These are phyloP conservation scores for Andricus grossulariae DNA, from an alignment of 1,140 invertebrate genomes.

Conservation along the genomic window DNA sequence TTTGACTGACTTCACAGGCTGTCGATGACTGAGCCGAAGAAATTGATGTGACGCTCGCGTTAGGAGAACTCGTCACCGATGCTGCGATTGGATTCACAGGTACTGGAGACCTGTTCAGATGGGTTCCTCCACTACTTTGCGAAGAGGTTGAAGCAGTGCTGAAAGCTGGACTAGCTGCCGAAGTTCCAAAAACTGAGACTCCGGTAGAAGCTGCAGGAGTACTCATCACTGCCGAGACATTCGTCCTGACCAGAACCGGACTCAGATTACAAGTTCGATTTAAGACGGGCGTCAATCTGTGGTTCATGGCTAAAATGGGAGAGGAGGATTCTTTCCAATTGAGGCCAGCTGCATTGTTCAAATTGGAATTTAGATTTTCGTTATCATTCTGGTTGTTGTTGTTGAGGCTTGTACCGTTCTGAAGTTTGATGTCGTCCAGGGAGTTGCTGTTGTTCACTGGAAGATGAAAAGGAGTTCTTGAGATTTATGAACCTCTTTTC, in stretches of 20 bases:
- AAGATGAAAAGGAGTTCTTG: constrained; percentile 44
- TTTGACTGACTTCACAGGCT: constrained; percentile 19
- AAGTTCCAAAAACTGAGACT: constrained; percentile 62
- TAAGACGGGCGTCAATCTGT: constrained; percentile 72
- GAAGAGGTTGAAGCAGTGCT: constrained; percentile 72
- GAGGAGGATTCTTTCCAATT: constrained; percentile 63
- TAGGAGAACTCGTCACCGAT: constrained; percentile 61
- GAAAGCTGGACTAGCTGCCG: constrained; percentile 70
- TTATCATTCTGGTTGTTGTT: constrained; percentile 54
- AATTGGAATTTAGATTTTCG: constrained; percentile 58
- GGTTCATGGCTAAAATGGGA: constrained; percentile 60
- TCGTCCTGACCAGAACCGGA: constrained; percentile 63
- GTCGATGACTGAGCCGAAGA: constrained; percentile 54
- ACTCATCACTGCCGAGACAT: constrained; percentile 52
- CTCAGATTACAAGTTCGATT: constrained; percentile 68
- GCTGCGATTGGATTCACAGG: constrained; percentile 56
- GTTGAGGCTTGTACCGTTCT: constrained; percentile 61
- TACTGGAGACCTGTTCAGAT: constrained; percentile 70
- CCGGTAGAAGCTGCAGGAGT: constrained; percentile 56
- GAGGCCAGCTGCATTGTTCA: constrained; percentile 48
- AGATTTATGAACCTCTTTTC: not conserved
- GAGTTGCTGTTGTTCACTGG: constrained; percentile 69
- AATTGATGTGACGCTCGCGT: constrained; percentile 52
- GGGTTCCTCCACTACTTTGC: constrained; percentile 64
- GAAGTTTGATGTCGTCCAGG: constrained; percentile 68